Conservation (phyloP, 2,797 vertebrate species). For the Mycteria americana region DNA sequence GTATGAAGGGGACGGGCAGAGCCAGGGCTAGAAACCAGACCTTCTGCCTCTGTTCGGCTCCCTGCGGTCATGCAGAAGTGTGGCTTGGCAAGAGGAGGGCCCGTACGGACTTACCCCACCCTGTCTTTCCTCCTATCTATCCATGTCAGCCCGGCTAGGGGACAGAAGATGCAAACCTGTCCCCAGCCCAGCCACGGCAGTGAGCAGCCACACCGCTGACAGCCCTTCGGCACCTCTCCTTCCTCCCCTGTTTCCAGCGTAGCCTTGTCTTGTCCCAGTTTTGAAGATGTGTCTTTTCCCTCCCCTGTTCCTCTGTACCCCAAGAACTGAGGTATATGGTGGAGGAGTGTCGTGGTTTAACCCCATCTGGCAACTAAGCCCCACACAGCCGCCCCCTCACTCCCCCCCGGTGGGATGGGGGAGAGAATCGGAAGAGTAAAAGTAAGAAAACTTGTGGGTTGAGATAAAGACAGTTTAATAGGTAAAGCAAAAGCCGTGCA, state of each 20-base stretch:
- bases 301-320: background rate
- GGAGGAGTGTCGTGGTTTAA: background rate
- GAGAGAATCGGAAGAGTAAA: too few species aligned
- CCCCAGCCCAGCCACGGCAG: fast-evolving
- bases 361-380: too few species aligned
- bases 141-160: background rate
- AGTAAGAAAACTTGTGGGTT: too few species aligned
- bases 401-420: too few species aligned
- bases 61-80: background rate
- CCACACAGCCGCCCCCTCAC: too few species aligned
- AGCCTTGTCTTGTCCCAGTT: background rate
- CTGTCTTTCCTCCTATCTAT: background rate
- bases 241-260: fast-evolving
- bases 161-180: background rate
- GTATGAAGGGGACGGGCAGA: background rate
- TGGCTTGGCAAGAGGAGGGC: background rate
- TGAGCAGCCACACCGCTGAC: background rate
- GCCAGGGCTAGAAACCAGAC: background rate
- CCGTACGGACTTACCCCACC: fast-evolving
- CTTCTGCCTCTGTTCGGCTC: background rate
- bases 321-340: background rate
- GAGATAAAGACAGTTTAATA: too few species aligned
- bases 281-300: background rate
- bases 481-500: too few species aligned
- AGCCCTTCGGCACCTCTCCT: background rate